These are phyloP conservation scores for Polietes domitor DNA, from an alignment of 2,888 invertebrate genomes.

Conservation along the genomic window DNA sequence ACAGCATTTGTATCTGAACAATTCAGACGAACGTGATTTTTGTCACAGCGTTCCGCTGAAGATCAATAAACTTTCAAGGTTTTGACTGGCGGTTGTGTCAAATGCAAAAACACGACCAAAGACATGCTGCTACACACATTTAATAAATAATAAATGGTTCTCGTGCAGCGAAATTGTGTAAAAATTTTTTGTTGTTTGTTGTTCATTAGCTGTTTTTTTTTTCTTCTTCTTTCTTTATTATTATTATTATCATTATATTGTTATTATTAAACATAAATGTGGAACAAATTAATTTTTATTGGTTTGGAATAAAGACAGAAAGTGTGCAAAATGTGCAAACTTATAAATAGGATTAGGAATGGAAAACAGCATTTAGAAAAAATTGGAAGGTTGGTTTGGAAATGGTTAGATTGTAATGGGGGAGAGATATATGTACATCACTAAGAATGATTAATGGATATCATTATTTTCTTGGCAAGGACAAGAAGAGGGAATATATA, in stretches of 20 bases:
- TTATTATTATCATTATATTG: background rate
- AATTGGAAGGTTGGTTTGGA: too few relatives aligned
- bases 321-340: background rate
- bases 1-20: background rate
- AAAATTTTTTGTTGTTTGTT: background rate
- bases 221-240: background rate
- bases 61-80: conserved; percentile 30
- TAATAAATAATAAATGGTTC: too few relatives aligned
- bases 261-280: background rate
- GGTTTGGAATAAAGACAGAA: background rate
- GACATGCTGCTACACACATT: too few relatives aligned
- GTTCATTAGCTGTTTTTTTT: background rate
- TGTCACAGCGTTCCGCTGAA: background rate
- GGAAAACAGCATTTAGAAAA: too few relatives aligned
- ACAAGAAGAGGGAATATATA: too few relatives aligned
- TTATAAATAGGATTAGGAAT: background rate
- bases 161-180: background rate
- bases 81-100: background rate
- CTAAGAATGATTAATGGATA: too few relatives aligned
- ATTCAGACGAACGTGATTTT: background rate
- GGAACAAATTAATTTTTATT: background rate
- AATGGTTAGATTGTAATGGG: too few relatives aligned
- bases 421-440: too few relatives aligned
- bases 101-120: background rate
- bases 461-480: too few relatives aligned